A percentile compares a stretch with the other conserved stretches of the same genome.
Conservation (phyloP, 2,113 vertebrate genomes). For the Sander vitreus region DNA sequence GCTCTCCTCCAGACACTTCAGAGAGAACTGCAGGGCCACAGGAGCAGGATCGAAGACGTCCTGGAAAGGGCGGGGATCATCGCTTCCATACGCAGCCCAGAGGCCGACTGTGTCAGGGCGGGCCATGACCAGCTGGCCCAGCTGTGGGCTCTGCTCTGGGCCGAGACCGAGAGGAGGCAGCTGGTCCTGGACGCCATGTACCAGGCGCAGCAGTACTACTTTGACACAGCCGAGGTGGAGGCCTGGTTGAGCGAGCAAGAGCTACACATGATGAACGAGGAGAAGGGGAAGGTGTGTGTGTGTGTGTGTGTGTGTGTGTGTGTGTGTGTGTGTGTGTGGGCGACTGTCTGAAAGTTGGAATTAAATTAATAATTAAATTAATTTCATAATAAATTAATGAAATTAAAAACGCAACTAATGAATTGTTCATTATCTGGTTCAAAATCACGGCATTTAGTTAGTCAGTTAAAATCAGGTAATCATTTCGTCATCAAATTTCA, state of each 20-base stretch:
- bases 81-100: slow-evolving; percentile 87
- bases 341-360: neutral
- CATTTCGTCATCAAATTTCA: neutral
- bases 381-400: no score
- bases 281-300: slow-evolving; percentile 92
- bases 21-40: slow-evolving; percentile 91
- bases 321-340: neutral
- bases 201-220: slow-evolving; percentile 95
- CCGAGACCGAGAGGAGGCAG: slow-evolving; percentile 89
- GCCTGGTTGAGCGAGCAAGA: slow-evolving; percentile 96
- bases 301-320: no score
- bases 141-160: slow-evolving; percentile 87
- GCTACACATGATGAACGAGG: slow-evolving; percentile 95
- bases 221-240: slow-evolving; percentile 92
- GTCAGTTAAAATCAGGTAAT: neutral
- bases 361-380: no score
- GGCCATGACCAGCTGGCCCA: slow-evolving; percentile 87
- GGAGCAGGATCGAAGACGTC: slow-evolving; percentile 88
- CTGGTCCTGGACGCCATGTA: slow-evolving; percentile 90
- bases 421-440: neutral
- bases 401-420: neutral
- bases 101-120: slow-evolving; percentile 84
- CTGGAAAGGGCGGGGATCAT: slow-evolving; percentile 88
- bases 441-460: neutral
- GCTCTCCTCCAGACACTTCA: slow-evolving; percentile 85